Conservation (phyloP, 2,888 invertebrate species). For the Plagiodera versicolora region DNA sequence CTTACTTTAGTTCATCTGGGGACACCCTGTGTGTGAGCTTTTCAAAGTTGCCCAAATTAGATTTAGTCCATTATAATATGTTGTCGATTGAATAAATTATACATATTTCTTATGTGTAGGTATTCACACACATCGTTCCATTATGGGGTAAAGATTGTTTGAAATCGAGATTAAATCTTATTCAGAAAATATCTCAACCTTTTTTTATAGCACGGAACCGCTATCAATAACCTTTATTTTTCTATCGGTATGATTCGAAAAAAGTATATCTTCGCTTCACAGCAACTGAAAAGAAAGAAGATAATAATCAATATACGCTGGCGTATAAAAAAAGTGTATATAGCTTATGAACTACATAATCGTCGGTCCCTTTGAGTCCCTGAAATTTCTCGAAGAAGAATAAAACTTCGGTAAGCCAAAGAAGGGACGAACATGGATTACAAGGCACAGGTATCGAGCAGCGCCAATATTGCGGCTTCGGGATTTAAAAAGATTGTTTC, state of each 20-base stretch:
- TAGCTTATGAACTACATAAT: slow-evolving; percentile 48
- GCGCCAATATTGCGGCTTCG: slow-evolving; percentile 50
- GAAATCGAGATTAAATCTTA: slow-evolving; percentile 6
- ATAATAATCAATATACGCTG: slow-evolving; percentile 22
- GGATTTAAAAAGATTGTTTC: slow-evolving; percentile 52
- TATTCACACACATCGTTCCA: neutral
- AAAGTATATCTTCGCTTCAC: slow-evolving; percentile 21
- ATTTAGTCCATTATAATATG: too few species aligned
- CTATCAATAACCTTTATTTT: slow-evolving; percentile 29
- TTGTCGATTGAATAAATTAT: too few species aligned
- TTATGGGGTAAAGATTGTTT: neutral
- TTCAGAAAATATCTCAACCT: slow-evolving; percentile 1
- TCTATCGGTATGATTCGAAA: slow-evolving; percentile 21
- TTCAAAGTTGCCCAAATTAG: too few species aligned
- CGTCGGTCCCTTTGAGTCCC: slow-evolving; percentile 51
- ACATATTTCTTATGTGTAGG: neutral
- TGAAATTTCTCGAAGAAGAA: slow-evolving; percentile 50
- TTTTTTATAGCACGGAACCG: slow-evolving; percentile 26
- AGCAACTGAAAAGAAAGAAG: slow-evolving; percentile 21
- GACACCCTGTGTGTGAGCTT: too few species aligned
- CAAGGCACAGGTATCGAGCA: slow-evolving; percentile 49
- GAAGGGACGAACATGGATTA: slow-evolving; percentile 55
- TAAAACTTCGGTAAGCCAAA: slow-evolving; percentile 50
- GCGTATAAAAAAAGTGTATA: slow-evolving; percentile 30
- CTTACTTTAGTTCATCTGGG: too few species aligned